Evolutionary conservation across 2,113 vertebrate genomes (phyloP), one percentile per base, ranked within the genome.

Genomic region (Macrotus californicus): DNA sequence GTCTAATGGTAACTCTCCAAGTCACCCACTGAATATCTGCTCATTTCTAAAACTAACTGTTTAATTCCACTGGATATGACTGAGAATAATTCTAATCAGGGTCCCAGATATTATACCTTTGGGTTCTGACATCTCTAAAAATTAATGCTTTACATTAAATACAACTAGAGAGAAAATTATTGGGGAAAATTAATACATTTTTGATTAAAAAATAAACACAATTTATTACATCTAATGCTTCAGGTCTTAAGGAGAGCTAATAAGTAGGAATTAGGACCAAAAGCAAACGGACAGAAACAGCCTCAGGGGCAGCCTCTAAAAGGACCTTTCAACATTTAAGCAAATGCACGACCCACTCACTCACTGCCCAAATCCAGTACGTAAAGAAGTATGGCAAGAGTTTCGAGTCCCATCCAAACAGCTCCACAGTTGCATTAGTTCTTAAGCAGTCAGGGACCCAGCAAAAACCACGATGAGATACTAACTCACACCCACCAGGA

Each of bases 1-100:
- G n/a, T 46, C 84, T 52, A 96, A 88, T 11, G 12, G 70, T 56
- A 92, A 89, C 64, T 96, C 75, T 89, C 50, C 43, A 79, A 86
- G 94, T 95, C 66, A 72, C 61, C 76, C 56, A 67, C 9, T 84
- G 75, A 89, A 5, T 83, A 93, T 89, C 67, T 69, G 41, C 66
- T 96, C 69, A 81, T 66, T 94, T 82, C 39, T 94, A 95, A 96
- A 93, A 81, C 75, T 91, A 90, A 95, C 41, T 94, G 8, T 83
- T 92, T 79, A 91, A 92, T 24, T 15, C 50, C 39, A 50, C 2
- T 80, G 52, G 43, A 66, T 86, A 86, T 82, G 43, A 87, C 36
- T 91, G 89, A 82, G 70, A 96, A 93, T 82, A 95, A 87, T 77
- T 92, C 82, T 56, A 80, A 43, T 87, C 14, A 59, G n/a, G n/a